These are phyloP conservation scores for Hydrotaea diabolus DNA, from an alignment of 2,888 invertebrate species.

Conservation along the genomic window DNA sequence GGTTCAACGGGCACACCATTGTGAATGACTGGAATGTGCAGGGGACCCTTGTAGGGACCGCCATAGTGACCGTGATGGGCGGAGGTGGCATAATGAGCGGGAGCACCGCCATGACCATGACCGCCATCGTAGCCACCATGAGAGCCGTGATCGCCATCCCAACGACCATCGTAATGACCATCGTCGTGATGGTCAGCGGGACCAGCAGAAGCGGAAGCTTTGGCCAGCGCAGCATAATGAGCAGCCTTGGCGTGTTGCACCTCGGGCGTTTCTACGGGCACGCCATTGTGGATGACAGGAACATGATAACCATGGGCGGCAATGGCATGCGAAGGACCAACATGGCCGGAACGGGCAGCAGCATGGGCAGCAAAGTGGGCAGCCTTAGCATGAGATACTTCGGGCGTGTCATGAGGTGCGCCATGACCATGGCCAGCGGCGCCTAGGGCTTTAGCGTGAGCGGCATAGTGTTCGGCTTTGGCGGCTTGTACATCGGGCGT, in stretches of 20 bases:
- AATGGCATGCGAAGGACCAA: conserved; percentile 65
- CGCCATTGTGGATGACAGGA: conserved; percentile 81
- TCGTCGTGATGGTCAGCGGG: conserved; percentile 72
- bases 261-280: conserved; percentile 82
- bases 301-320: conserved; percentile 77
- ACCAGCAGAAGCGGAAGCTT: conserved; percentile 73
- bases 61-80: conserved; percentile 70
- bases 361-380: conserved; percentile 80
- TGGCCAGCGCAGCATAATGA: conserved; percentile 79
- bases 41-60: conserved; percentile 78
- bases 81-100: conserved; percentile 61
- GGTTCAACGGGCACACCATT: conserved; percentile 82
- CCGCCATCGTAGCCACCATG: conserved; percentile 63
- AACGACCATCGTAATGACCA: conserved; percentile 72
- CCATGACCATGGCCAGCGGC: conserved; percentile 75
- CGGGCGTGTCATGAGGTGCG: conserved; percentile 81
- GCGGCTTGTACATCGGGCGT: conserved; percentile 82
- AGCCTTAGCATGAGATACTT: conserved; percentile 80
- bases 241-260: conserved; percentile 81
- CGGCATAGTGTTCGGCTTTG: conserved; percentile 80
- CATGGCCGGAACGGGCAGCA: conserved; percentile 76
- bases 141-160: conserved; percentile 72
- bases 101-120: conserved; percentile 69
- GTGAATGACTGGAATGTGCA: conserved; percentile 81
- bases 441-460: conserved; percentile 79